Percentiles rank a stretch among this genome's conserved stretches.
phyloP scores from a whole-genome alignment of 2,113 vertebrate genomes.

The Macrotis lagotis region DNA sequence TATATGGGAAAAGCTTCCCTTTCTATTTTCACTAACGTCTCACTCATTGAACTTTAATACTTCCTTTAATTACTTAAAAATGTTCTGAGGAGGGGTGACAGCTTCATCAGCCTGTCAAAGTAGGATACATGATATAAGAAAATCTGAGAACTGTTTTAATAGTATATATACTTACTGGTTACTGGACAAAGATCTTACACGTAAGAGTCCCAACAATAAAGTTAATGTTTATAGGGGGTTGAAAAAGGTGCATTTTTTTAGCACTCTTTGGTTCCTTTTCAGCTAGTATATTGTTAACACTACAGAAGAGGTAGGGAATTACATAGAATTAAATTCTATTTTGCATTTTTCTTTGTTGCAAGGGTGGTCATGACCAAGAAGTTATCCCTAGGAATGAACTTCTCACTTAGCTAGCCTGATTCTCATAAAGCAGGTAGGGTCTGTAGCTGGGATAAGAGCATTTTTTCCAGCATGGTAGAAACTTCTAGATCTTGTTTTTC shows the following conservation, averaged over 20 bases:
- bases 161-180: neutral
- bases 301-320: neutral
- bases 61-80: neutral
- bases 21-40: neutral
- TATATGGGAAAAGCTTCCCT: neutral
- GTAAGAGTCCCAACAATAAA: neutral
- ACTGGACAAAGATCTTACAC: neutral
- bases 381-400: neutral
- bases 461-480: neutral
- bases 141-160: neutral
- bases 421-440: neutral
- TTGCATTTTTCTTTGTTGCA: neutral
- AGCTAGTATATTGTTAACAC: neutral
- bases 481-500: neutral
- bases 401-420: neutral
- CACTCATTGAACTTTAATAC: neutral
- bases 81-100: neutral
- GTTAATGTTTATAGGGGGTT: neutral
- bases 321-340: neutral
- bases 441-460: neutral
- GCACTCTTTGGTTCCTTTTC: neutral
- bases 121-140: neutral
- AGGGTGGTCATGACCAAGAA: neutral
- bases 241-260: neutral
- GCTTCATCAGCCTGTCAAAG: neutral